A percentile compares a stretch with the other conserved stretches of the same genome.
Evolutionary conservation across 2,797 vertebrate species (phyloP).

Genomic region (Tokudaia muenninki): DNA sequence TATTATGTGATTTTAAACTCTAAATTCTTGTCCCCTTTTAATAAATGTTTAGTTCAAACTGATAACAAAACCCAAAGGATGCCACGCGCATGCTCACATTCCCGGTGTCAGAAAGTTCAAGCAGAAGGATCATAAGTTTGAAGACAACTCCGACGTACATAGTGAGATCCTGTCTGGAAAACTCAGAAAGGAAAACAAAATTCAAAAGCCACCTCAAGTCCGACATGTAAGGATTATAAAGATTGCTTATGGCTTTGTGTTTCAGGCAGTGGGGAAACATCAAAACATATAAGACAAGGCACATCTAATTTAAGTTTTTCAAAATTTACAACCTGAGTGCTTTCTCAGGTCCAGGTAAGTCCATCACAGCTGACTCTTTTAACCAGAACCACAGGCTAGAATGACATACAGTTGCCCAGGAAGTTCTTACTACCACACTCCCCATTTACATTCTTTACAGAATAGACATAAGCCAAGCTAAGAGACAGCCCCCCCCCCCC

Average conservation of each 20-base stretch:
- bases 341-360: background rate
- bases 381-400: background rate
- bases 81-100: background rate
- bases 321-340: background rate
- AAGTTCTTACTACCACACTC: background rate
- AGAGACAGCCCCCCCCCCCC: background rate
- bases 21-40: background rate
- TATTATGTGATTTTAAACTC: conserved; percentile 27
- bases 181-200: conserved; percentile 13
- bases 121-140: background rate
- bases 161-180: background rate
- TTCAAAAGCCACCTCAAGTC: background rate
- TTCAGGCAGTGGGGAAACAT: conserved; percentile 25
- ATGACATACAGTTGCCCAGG: background rate
- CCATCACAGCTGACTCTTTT: background rate
- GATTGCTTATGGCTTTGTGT: conserved; percentile 39
- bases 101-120: no score
- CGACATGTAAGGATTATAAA: background rate
- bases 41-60: conserved; percentile 36
- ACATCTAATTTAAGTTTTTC: background rate
- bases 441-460: background rate
- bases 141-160: background rate
- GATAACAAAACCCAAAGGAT: conserved; percentile 9
- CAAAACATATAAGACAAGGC: conserved; percentile 12
- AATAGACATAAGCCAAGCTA: conserved; percentile 5